phyloP scores from a whole-genome alignment of 2,888 invertebrate species.

The Biston stratarius region DNA sequence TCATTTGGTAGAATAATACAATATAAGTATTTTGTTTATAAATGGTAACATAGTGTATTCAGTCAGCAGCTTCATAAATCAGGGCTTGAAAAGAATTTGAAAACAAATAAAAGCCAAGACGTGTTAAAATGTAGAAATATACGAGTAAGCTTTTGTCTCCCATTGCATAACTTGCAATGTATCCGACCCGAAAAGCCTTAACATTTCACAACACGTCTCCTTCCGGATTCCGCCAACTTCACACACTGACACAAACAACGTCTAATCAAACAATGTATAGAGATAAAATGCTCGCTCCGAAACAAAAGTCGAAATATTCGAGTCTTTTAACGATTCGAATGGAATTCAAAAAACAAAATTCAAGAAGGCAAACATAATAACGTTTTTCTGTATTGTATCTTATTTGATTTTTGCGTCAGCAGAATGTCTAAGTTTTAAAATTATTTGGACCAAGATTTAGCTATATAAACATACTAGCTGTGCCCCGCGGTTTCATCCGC shows the following conservation, averaged over 20 bases:
- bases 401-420: too few relatives aligned
- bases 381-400: too few relatives aligned
- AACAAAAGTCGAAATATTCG: neutral
- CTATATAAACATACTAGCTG: too few relatives aligned
- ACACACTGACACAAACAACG: slow-evolving; percentile 20
- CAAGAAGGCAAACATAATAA: too few relatives aligned
- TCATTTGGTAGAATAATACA: too few relatives aligned
- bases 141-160: slow-evolving; percentile 4
- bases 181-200: slow-evolving; percentile 3
- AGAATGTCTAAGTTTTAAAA: too few relatives aligned
- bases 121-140: neutral
- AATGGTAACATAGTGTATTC: too few relatives aligned
- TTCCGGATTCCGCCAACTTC: slow-evolving; percentile 15
- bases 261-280: slow-evolving; percentile 34
- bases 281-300: neutral
- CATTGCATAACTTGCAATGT: slow-evolving; percentile 11
- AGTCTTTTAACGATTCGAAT: neutral
- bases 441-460: too few relatives aligned
- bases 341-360: too few relatives aligned
- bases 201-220: slow-evolving; percentile 10
- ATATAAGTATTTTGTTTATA: too few relatives aligned
- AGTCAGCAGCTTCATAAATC: neutral
- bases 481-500: too few relatives aligned
- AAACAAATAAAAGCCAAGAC: neutral
- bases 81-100: neutral